Evolutionary conservation across 2,797 vertebrate genomes (phyloP), one percentile per base, ranked within the genome.

Genomic region (Sebastes aleutianus): DNA sequence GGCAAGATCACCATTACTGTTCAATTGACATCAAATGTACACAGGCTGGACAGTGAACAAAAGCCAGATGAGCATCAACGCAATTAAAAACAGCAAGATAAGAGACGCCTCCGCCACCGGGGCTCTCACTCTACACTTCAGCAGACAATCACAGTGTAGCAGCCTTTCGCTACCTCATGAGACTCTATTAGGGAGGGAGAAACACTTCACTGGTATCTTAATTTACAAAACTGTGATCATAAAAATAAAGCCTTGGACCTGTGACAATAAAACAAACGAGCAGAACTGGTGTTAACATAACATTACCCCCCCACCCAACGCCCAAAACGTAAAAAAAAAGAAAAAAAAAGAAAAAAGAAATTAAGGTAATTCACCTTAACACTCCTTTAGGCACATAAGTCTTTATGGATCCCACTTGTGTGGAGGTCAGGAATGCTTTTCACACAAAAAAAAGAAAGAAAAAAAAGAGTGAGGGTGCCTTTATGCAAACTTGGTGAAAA

Each of bases 341-440:
- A 72, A 53, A 66, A 63, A 79, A 66, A 32, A 57, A 36, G 6
- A 78, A 64, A 56, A 50, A 34, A 70, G 53, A 79, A 70, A 69
- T 32, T 54, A 85, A 82, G 26, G 57, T 75, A 72, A 82, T 91
- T 91, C 85, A 91, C 81, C 69, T 82, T 83, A 88, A 88, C 89
- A 86, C 90, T 93, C 91, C 89, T 91, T 95, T 93, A 95, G 95
- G 95, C 95, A 95, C 95, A 89, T 93, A 93, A 90, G 91, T 95
- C 91, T 94, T 90, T 89, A 93, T 89, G 89, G 88, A 89, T 90
- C 82, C 90, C 92, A 93, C 92, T 65, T 67, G 67, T 80, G 88
- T 87, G 86, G 89, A 89, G 91, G 90, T 91, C 87, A 93, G 92
- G 91, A 93, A 94, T 93, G 92, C 87, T 90, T 91, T 88, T 92